Evolutionary conservation across 2,797 vertebrate species (phyloP), one percentile per base, ranked within the genome.

Genomic region (Argentina silus): DNA sequence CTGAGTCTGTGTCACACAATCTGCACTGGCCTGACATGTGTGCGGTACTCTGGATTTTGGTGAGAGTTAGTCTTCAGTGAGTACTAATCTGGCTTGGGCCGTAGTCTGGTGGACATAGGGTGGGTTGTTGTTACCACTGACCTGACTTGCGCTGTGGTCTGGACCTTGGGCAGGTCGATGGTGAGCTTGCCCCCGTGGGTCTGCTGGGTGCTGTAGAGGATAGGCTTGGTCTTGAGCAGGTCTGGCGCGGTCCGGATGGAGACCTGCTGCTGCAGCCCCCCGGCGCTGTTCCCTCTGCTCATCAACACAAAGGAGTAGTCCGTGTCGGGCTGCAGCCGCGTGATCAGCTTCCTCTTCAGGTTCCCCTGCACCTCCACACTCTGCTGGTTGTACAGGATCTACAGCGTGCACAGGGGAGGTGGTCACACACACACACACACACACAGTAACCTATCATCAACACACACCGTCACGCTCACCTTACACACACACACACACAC

Each of bases 291-390:
- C 47, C 97, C 98, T 0, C 96, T 94, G 86, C 96, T 98, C 88
- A 96, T 99, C 63, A 99, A 93, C 74, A 98, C 97, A 23, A 99
- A 99, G 0, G 97, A 99, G 89, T 99, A 99, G 72, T 99, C 96
- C 0, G 97, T 99, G 92, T 98, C 96, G 0, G 98, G 97, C 91
- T 97, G 95, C 72, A 99, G 93, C 79, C 95, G 94, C 17, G 93
- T 95, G 79, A 99, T 99, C 87, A 99, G 93, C 84, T 96, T 99
- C 88, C 95, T 94, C 95, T 97, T 98, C 0, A 95, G 95, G 89
- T 96, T 93, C 27, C 97, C 98, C 0, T 95, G 93, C 77, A 99
- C 98, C 85, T 99, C 98, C 85, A 99, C 96, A 0, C 97, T 97
- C 92, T 98, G 97, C 89, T 98, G 96, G 73, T 99, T 99, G 90